Conservation (phyloP, 2,797 vertebrate species). For the Eurystomus glaucurus region DNA sequence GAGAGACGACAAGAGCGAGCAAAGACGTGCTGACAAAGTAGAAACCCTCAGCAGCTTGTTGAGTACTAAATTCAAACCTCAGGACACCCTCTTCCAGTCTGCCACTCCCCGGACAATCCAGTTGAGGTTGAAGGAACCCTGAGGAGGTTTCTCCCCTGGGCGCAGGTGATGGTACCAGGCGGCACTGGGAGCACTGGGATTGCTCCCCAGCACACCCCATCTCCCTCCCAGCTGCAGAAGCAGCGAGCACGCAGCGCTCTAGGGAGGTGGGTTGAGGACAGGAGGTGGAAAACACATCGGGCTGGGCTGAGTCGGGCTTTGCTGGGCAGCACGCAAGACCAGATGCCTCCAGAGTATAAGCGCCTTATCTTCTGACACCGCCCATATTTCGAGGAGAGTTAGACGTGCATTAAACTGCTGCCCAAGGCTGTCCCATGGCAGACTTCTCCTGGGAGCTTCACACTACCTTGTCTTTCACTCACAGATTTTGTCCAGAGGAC, state of each 20-base stretch:
- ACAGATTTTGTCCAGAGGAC: not conserved
- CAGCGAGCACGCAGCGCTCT: too few relatives aligned
- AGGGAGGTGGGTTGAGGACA: too few relatives aligned
- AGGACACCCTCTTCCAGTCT: not conserved
- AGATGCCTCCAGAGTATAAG: not conserved
- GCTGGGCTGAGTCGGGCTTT: too few relatives aligned
- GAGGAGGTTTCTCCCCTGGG: too few relatives aligned
- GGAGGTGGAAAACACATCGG: too few relatives aligned
- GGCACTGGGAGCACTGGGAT: too few relatives aligned
- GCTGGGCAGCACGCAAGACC: not conserved
- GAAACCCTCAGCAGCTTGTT: not conserved
- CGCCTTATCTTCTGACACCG: not conserved
- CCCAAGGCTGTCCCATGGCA: not conserved
- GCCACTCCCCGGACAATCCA: not conserved
- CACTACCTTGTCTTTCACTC: not conserved
- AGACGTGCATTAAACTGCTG: not conserved
- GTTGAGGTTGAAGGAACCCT: not conserved
- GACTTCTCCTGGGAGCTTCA: not conserved
- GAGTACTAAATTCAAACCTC: not conserved
- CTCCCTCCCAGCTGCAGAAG: too few relatives aligned
- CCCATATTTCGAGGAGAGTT: not conserved
- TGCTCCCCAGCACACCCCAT: too few relatives aligned
- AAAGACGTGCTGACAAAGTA: not conserved
- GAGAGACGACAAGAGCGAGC: not conserved
- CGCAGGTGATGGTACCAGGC: too few relatives aligned